Evolutionary conservation across 1,140 invertebrate species (phyloP).

Genomic region (Lutraria rhynchaena): DNA sequence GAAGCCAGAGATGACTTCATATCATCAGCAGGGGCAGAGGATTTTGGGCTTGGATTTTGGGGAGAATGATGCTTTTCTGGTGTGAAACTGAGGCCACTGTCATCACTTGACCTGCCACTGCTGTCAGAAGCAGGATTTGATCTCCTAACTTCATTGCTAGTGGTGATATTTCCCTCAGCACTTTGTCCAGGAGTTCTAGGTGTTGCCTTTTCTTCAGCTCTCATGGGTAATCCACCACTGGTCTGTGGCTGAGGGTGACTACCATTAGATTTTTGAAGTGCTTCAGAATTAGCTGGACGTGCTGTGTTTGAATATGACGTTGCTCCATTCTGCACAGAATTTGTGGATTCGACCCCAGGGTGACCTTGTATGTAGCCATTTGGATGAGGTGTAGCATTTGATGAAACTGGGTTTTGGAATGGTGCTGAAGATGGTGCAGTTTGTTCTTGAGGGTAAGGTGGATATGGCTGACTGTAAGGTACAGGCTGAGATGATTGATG

Average conservation of each 20-base stretch:
- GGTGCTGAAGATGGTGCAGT: neutral
- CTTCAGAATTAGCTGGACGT: neutral
- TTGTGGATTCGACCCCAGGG: neutral
- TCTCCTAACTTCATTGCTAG: constrained; percentile 36
- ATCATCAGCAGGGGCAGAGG: neutral
- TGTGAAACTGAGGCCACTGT: constrained; percentile 78
- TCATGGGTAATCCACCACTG: constrained; percentile 26
- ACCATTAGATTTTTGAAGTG: neutral
- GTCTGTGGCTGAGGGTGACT: constrained; percentile 6
- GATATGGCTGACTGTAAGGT: constrained; percentile 19
- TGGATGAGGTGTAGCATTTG: neutral
- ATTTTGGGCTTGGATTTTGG: constrained; percentile 27
- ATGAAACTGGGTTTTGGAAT: neutral
- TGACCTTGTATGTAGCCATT: constrained; percentile 2
- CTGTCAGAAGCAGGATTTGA: constrained; percentile 56
- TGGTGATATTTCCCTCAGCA: constrained; percentile 9
- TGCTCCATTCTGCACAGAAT: neutral
- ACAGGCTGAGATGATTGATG: neutral
- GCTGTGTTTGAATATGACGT: constrained; percentile 3
- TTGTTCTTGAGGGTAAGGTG: constrained; percentile 11
- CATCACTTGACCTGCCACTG: constrained; percentile 73
- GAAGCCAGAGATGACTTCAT: constrained; percentile 12
- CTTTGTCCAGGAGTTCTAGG: constrained; percentile 34
- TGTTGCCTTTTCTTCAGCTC: constrained; percentile 4
- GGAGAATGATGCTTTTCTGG: constrained; percentile 70